Evolutionary conservation across 2,113 vertebrate species (phyloP), one percentile per base, ranked within the genome.

Genomic region (Muntiacus reevesi): DNA sequence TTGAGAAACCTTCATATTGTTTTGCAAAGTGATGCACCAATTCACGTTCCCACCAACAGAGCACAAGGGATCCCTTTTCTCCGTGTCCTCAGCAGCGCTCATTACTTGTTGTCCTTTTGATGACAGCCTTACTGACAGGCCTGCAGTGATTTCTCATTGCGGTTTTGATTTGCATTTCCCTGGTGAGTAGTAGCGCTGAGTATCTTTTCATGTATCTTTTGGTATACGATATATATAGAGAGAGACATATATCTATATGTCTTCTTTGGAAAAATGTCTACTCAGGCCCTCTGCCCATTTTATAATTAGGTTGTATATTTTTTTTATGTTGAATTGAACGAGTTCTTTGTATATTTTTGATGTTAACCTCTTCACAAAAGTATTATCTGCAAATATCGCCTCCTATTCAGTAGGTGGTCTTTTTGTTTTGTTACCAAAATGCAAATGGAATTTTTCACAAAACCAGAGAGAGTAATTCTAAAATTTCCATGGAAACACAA

Each of bases 91-190:
- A 3, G 2, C 76, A 1, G 28, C 27, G 1, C 76, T 5, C 27
- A 4, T 1, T 0, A 1, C 40, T 15, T 0, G 2, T 0, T 7
- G 12, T 27, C 7, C 27, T 30, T 30, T 1, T 17, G 76, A 17
- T 5, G 45, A 30, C 4, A 30, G 15, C 27, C 45, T 1, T 3
- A 1, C 27, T 10, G 43, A 6, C 27, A 19, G n/a, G 4, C 1
- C 27, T 17, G 76, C 27, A 36, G 76, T 0, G 45, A 6, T 2
- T 3, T 0, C 45, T 79, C 45, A 1, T 0, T 10, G 76, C 3
- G 45, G 27, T 1, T 19, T 6, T 11, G 43, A 17, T 6, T 11
- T 50, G 76, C 76, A 6, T 30, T 47, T 30, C 76, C 27, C 27
- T 79, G 76, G 6, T 47, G 76, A 2, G 5, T 5, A 79, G 28